phyloP scores from a whole-genome alignment of 35 echinoderm and acorn worm genomes.

The Ophioderma brevispina region DNA sequence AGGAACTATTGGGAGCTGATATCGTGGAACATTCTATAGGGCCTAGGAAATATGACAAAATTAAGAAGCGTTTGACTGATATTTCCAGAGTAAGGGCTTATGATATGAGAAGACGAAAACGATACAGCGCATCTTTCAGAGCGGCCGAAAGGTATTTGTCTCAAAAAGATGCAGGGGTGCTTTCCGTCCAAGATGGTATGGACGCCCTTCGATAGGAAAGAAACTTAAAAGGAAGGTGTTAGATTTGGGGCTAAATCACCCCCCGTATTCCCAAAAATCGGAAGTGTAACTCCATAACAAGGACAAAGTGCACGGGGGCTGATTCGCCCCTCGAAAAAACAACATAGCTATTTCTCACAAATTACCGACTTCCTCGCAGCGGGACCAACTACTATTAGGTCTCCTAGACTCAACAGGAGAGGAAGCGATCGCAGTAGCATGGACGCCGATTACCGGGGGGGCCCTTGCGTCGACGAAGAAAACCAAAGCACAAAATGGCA shows the following conservation, averaged over 20 bases:
- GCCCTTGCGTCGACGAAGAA: conserved; percentile 12
- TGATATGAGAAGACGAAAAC: background rate
- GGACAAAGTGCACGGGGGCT: background rate
- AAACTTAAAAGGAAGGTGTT: background rate
- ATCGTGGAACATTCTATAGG: conserved; percentile 84
- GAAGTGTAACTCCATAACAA: background rate
- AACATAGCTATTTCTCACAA: too few relatives aligned
- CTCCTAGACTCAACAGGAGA: background rate
- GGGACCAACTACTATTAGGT: background rate
- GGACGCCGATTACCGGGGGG: background rate
- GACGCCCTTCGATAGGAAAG: background rate
- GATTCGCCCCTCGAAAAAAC: background rate
- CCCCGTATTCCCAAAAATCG: background rate
- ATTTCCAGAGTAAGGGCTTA: background rate
- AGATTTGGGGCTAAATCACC: background rate
- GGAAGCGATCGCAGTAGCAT: background rate
- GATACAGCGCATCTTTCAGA: background rate
- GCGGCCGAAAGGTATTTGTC: conserved; percentile 8
- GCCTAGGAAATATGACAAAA: conserved; percentile 62
- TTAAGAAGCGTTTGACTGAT: conserved; percentile 38
- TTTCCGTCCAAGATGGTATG: background rate
- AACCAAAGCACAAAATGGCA: conserved; percentile 13
- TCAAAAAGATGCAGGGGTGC: background rate
- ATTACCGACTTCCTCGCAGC: too few relatives aligned
- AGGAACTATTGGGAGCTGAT: conserved; percentile 72